These are phyloP conservation scores for Harpagifer antarcticus DNA, from an alignment of 2,797 vertebrate genomes.

Conservation along the genomic window DNA sequence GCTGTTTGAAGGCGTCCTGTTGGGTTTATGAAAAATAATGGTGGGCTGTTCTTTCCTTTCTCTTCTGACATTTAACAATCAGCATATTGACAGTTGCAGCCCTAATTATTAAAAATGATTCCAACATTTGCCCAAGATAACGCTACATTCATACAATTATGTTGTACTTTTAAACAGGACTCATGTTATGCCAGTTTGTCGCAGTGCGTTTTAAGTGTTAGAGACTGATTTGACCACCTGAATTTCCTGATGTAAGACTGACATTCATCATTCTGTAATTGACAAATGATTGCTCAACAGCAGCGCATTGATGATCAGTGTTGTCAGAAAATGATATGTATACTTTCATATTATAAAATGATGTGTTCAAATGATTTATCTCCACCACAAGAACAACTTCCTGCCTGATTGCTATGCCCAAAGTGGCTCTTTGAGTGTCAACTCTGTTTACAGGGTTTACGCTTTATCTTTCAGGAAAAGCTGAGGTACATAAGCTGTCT, in stretches of 20 bases:
- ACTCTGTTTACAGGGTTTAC: background rate
- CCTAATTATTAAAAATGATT: background rate
- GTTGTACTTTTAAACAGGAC: background rate
- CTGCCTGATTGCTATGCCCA: background rate
- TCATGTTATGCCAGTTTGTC: too few species aligned
- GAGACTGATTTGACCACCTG: too few species aligned
- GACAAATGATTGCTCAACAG: too few species aligned
- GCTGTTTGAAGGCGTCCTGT: background rate
- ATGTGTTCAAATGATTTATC: conserved; percentile 8
- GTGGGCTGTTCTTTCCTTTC: background rate
- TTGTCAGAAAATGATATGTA: background rate
- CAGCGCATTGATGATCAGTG: background rate
- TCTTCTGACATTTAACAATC: conserved; percentile 2
- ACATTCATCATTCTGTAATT: background rate
- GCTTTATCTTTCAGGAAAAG: conserved; percentile 11
- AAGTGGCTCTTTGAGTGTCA: conserved; percentile 11
- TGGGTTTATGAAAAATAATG: background rate
- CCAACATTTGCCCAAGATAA: background rate
- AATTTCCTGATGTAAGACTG: too few species aligned
- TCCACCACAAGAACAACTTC: conserved; percentile 7
- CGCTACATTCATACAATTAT: background rate
- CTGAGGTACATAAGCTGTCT: conserved; percentile 10
- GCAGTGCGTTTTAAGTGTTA: too few species aligned
- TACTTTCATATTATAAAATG: background rate
- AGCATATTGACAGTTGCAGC: conserved; percentile 2